These are phyloP conservation scores for Callaeas wilsoni DNA, from an alignment of 2,113 vertebrate genomes.

Conservation along the genomic window DNA sequence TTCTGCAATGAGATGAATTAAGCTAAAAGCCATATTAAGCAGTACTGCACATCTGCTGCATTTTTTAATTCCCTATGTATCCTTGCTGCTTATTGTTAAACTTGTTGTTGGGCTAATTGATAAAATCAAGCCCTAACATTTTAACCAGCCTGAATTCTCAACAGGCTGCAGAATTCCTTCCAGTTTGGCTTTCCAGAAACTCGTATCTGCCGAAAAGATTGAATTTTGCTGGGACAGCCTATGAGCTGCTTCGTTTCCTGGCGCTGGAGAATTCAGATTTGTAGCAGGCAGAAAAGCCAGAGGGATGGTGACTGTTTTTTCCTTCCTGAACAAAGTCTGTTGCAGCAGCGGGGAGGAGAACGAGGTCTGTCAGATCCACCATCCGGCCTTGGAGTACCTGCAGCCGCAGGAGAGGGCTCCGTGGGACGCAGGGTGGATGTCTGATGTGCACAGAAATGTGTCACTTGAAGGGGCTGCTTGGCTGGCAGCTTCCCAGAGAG, in stretches of 20 bases:
- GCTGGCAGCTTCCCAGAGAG: constrained; percentile 25
- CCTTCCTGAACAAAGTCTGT: not conserved
- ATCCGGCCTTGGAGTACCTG: not conserved
- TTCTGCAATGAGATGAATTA: constrained; percentile 29
- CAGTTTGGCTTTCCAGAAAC: not conserved
- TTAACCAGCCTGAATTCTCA: not conserved
- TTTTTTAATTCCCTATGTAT: not conserved
- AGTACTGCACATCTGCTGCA: not conserved
- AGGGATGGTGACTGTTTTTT: not conserved
- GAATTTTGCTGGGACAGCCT: not conserved
- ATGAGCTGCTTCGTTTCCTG: not conserved
- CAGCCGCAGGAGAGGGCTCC: not conserved
- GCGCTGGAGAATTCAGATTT: not conserved
- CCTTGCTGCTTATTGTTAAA: constrained; percentile 2
- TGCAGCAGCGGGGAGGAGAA: not conserved
- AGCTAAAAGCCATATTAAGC: constrained; percentile 48
- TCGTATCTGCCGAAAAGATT: not conserved
- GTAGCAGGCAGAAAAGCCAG: not conserved
- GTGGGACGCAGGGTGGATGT: not conserved
- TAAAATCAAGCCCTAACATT: not conserved
- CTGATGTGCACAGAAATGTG: not conserved
- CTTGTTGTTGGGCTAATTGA: not conserved
- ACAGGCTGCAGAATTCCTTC: not conserved
- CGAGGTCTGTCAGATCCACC: not conserved
- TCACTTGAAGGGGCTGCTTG: not conserved